Evolutionary conservation across 2,797 vertebrate species (phyloP).

Genomic region (Emydoidea blandingii): DNA sequence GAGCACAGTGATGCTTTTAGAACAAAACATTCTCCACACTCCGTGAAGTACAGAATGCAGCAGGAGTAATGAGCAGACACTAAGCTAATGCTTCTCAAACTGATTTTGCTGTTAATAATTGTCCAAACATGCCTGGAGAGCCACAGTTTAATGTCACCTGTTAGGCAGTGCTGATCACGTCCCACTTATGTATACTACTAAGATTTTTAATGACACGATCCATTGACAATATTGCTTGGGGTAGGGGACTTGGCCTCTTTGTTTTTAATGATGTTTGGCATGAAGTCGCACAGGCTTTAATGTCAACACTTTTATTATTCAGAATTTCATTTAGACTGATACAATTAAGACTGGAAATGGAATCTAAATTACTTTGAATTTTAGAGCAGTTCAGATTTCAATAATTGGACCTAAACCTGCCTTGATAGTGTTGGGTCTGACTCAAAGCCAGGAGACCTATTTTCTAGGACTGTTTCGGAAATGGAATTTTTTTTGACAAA

Average conservation of each 20-base stretch:
- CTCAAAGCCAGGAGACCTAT: not conserved
- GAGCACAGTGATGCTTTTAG: not conserved
- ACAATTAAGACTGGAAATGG: not conserved
- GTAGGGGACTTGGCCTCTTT: not conserved
- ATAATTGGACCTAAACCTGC: not conserved
- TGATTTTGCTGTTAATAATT: constrained; percentile 8
- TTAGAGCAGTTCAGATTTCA: not conserved
- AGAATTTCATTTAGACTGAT: not conserved
- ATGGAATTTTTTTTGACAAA: not conserved
- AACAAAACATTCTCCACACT: not conserved
- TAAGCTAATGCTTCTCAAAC: not conserved
- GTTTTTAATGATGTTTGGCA: not conserved
- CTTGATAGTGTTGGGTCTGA: not conserved
- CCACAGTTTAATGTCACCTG: not conserved
- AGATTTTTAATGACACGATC: not conserved
- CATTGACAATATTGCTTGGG: not conserved
- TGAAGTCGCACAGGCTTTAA: not conserved
- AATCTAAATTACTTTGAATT: not conserved
- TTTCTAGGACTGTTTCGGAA: not conserved
- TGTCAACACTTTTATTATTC: not conserved
- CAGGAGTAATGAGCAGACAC: not conserved
- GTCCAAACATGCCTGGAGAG: not conserved
- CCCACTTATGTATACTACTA: not conserved
- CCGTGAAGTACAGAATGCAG: not conserved
- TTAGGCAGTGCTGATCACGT: not conserved